A percentile compares a stretch with the other conserved stretches of the same genome.
These are phyloP conservation scores for Zaprionus camerounensis DNA, from an alignment of 1,140 invertebrate genomes.

Conservation along the genomic window DNA sequence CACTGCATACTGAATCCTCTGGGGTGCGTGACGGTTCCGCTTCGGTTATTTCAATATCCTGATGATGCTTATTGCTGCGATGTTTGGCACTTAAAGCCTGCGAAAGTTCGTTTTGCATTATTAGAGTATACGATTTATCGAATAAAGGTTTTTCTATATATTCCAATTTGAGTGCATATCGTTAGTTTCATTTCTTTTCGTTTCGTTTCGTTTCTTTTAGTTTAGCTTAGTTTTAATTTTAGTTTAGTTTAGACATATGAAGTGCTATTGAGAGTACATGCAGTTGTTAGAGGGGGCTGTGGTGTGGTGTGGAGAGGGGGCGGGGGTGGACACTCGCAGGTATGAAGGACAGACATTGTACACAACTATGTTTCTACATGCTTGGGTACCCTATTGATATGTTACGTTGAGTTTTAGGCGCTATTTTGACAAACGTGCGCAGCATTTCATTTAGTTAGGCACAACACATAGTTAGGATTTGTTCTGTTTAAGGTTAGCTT, in stretches of 20 bases:
- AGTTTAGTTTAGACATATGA: constrained; percentile 35
- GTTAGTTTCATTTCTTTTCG: constrained; percentile 7
- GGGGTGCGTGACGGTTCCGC: constrained; percentile 88
- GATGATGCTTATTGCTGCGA: constrained; percentile 85
- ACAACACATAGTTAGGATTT: constrained; percentile 67
- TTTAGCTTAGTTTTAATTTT: neutral
- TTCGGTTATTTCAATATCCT: constrained; percentile 87
- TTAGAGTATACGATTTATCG: constrained; percentile 29
- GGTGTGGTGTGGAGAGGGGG: neutral
- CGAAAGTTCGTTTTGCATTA: constrained; percentile 51
- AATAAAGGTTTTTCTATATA: neutral
- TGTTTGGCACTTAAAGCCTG: constrained; percentile 88
- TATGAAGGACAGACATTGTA: constrained; percentile 11
- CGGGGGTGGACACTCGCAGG: constrained; percentile 14
- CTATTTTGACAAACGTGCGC: constrained; percentile 67
- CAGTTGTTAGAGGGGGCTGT: constrained; percentile 11
- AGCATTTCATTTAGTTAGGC: constrained; percentile 38
- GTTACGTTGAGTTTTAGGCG: constrained; percentile 51
- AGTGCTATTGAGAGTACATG: constrained; percentile 45
- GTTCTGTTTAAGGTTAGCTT: constrained; percentile 42
- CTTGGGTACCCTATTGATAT: constrained; percentile 39
- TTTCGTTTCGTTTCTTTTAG: neutral
- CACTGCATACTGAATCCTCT: constrained; percentile 90
- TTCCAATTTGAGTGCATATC: constrained; percentile 41
- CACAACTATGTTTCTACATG: constrained; percentile 28